Percentiles rank a stretch among this genome's conserved stretches.
These are phyloP conservation scores for Cataglyphis hispanica DNA, from an alignment of 1,140 invertebrate species.

Conservation along the genomic window DNA sequence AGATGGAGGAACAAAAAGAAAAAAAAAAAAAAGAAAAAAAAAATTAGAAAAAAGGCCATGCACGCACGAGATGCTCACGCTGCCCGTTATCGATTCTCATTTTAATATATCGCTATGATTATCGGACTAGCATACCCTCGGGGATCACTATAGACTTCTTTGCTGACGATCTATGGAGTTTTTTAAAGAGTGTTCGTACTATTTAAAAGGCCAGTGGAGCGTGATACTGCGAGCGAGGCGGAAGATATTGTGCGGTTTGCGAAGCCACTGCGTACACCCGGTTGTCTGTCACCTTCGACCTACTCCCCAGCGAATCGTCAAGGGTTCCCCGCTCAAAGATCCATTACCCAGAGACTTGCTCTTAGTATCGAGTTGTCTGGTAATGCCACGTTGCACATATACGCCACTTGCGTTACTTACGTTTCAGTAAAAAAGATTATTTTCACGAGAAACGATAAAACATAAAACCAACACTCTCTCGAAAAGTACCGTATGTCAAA, in stretches of 20 bases:
- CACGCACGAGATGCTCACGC: constrained; percentile 77
- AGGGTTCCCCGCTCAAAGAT: constrained; percentile 70
- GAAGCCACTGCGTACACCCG: constrained; percentile 79
- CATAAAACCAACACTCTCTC: constrained; percentile 90
- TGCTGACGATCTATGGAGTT: constrained; percentile 66
- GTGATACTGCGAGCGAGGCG: constrained; percentile 67
- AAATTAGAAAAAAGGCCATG: constrained; percentile 19
- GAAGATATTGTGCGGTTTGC: constrained; percentile 70
- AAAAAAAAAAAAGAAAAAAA: constrained; percentile 8
- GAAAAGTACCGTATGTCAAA: constrained; percentile 92
- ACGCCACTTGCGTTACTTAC: constrained; percentile 86
- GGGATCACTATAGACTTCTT: constrained; percentile 65
- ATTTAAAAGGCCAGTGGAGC: constrained; percentile 68
- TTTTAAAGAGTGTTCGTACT: constrained; percentile 68
- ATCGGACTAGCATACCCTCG: constrained; percentile 72
- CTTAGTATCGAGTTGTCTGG: constrained; percentile 59
- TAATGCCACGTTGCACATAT: constrained; percentile 66
- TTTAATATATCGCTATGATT: constrained; percentile 77
- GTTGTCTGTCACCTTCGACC: constrained; percentile 84
- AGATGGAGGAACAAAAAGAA: neutral
- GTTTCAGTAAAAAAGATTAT: constrained; percentile 89
- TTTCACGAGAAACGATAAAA: constrained; percentile 89
- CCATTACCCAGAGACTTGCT: constrained; percentile 66
- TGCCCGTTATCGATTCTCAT: constrained; percentile 78
- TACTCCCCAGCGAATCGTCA: constrained; percentile 79